Percentiles rank a stretch among this genome's conserved stretches.
Conservation (phyloP, 2,888 invertebrate genomes). For the Carabus problematicus region DNA sequence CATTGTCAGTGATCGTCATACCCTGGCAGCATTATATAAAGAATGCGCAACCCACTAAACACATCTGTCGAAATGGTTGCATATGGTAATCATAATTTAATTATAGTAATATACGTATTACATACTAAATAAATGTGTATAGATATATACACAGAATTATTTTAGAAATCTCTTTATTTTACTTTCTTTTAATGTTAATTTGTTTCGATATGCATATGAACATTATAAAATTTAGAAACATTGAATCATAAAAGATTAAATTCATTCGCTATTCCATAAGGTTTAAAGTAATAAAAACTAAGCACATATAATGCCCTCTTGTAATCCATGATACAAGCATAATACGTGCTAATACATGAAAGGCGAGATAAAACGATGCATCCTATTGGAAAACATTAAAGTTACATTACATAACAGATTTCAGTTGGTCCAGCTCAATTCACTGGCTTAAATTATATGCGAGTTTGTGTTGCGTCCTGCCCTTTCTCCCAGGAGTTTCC, state of each 20-base stretch:
- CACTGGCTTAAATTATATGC: constrained; percentile 8
- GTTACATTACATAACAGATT: constrained; percentile 18
- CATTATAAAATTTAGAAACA: not conserved
- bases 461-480: too few species aligned
- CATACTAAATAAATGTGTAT: too few species aligned
- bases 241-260: not conserved
- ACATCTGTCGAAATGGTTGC: not conserved
- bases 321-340: too few species aligned
- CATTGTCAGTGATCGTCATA: too few species aligned
- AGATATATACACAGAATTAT: too few species aligned
- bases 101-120: not conserved
- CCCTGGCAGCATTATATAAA: not conserved
- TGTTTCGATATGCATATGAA: not conserved
- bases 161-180: too few species aligned
- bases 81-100: not conserved
- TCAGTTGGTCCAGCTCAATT: constrained; percentile 24
- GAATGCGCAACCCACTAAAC: not conserved
- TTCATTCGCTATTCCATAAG: too few species aligned
- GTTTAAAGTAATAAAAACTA: not conserved
- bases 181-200: not conserved
- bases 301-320: not conserved
- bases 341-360: too few species aligned
- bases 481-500: constrained; percentile 9
- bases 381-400: constrained; percentile 13
- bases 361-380: too few species aligned